Evolutionary conservation across 2,888 invertebrate genomes (phyloP).

Genomic region (Drosophila melanosoma): DNA sequence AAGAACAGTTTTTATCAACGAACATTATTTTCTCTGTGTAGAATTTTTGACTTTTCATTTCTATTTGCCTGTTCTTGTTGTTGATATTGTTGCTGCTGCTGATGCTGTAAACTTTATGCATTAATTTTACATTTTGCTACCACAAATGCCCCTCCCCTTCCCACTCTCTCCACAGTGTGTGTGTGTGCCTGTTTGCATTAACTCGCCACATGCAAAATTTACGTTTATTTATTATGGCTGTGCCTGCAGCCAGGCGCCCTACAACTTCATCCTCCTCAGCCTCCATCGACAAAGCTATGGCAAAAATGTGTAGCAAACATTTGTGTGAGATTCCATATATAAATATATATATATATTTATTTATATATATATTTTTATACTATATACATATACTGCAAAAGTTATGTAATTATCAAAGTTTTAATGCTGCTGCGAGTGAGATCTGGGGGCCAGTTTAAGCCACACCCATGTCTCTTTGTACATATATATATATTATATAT

Average conservation of each 20-base stretch:
- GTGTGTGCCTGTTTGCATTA: constrained; percentile 70
- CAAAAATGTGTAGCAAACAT: constrained; percentile 72
- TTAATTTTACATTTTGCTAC: constrained; percentile 79
- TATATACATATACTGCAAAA: constrained; percentile 49
- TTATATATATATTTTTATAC: constrained; percentile 1
- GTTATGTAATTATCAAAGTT: constrained; percentile 81
- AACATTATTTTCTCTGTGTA: constrained; percentile 63
- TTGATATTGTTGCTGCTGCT: constrained; percentile 42
- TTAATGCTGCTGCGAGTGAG: constrained; percentile 65
- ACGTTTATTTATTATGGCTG: constrained; percentile 76
- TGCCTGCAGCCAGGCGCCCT: constrained; percentile 40
- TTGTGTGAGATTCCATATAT: constrained; percentile 63
- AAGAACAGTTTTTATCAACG: constrained; percentile 67
- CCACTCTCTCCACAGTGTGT: neutral
- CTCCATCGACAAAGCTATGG: constrained; percentile 36
- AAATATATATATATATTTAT: constrained; percentile 13
- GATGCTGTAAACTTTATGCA: constrained; percentile 78
- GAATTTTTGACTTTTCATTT: constrained; percentile 49
- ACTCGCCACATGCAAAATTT: constrained; percentile 80
- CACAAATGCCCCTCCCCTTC: constrained; percentile 9
- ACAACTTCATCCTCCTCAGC: constrained; percentile 10
- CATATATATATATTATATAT: constrained; percentile 7
- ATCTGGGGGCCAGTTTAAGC: constrained; percentile 22
- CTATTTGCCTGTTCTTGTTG: constrained; percentile 59
- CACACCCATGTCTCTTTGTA: constrained; percentile 9